phyloP scores from a whole-genome alignment of 2,888 invertebrate species.

The Drosophila picticornis region DNA sequence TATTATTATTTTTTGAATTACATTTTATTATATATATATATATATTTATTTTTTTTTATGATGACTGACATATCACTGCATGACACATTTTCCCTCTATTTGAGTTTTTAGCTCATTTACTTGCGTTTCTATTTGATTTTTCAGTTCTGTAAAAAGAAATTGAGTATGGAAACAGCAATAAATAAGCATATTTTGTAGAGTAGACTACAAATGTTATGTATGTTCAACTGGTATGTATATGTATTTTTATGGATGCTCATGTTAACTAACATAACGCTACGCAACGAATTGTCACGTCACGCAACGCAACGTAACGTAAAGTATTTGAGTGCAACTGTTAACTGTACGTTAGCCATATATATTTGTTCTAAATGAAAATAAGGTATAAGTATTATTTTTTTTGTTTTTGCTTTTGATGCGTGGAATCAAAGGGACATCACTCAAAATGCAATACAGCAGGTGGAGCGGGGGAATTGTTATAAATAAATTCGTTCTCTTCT shows the following conservation, averaged over 20 bases:
- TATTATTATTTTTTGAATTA: constrained; percentile 44
- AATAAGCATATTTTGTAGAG: constrained; percentile 85
- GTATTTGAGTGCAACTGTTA: constrained; percentile 46
- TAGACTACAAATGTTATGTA: constrained; percentile 83
- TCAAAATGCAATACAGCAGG: constrained; percentile 52
- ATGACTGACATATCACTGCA: constrained; percentile 92
- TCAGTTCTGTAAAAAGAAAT: constrained; percentile 93
- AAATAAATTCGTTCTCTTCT: constrained; percentile 6
- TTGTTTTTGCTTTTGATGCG: constrained; percentile 24
- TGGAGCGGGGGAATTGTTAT: constrained; percentile 1
- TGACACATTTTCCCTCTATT: constrained; percentile 98
- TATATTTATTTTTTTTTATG: constrained; percentile 50
- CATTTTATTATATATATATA: constrained; percentile 50
- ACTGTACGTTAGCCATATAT: constrained; percentile 34
- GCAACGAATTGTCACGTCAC: constrained; percentile 22
- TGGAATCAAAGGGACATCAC: constrained; percentile 35
- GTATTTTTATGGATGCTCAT: constrained; percentile 60
- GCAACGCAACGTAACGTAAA: constrained; percentile 32
- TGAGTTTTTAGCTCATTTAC: constrained; percentile 98
- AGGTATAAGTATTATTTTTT: constrained; percentile 1
- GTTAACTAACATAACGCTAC: constrained; percentile 50
- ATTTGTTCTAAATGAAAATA: constrained; percentile 33
- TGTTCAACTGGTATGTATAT: constrained; percentile 66
- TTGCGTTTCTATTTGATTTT: constrained; percentile 98
- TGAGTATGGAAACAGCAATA: constrained; percentile 86